phyloP scores from a whole-genome alignment of 2,888 invertebrate genomes.

The Criorhina ranunculi region DNA sequence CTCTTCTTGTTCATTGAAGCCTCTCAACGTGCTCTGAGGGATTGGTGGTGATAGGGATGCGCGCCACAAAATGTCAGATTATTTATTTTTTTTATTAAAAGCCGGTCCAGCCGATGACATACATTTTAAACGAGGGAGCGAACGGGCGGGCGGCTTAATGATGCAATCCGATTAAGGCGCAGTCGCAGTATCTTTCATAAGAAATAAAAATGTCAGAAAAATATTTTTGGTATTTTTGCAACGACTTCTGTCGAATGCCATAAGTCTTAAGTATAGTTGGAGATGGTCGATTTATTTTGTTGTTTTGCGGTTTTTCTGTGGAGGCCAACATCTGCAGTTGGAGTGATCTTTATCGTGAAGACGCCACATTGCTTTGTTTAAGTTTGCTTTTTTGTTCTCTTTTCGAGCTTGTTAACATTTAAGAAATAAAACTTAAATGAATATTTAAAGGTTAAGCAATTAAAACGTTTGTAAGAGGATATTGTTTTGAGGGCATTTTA shows the following conservation, averaged over 20 bases:
- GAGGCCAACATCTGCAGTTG: constrained; percentile 49
- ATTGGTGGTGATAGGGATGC: constrained; percentile 35
- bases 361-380: constrained; percentile 59
- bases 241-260: constrained; percentile 23
- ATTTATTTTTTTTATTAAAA: no score
- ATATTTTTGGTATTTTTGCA: constrained; percentile 68
- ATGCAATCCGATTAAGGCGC: constrained; percentile 71
- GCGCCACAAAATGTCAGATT: constrained; percentile 59
- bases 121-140: constrained; percentile 29
- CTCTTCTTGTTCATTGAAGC: constrained; percentile 48
- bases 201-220: constrained; percentile 71
- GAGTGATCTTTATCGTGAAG: constrained; percentile 60
- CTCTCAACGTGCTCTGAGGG: constrained; percentile 8
- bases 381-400: constrained; percentile 1
- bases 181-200: constrained; percentile 55
- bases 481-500: constrained; percentile 1
- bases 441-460: constrained; percentile 50
- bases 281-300: constrained; percentile 2
- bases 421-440: constrained; percentile 23
- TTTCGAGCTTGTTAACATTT: constrained; percentile 62
- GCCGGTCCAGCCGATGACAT: constrained; percentile 61
- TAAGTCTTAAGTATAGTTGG: neutral
- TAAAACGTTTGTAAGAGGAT: constrained; percentile 5
- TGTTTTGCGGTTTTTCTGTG: constrained; percentile 27
- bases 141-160: constrained; percentile 16